Conservation (phyloP, 2,888 invertebrate genomes). For the Troides aeacus region DNA sequence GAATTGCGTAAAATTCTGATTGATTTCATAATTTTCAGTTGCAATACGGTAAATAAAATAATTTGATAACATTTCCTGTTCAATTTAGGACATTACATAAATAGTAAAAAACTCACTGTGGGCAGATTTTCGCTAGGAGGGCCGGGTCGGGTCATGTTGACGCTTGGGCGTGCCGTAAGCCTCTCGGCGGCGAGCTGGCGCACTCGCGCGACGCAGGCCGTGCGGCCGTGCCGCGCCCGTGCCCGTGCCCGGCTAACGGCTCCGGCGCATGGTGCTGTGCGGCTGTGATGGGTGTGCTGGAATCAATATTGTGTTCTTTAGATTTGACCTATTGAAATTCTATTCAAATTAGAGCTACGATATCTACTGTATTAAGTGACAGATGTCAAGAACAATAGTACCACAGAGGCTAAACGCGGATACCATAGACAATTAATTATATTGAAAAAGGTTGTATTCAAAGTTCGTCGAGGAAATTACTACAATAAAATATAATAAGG, state of each 20-base stretch:
- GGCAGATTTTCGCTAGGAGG: constrained; percentile 87
- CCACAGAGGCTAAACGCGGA: too few relatives aligned
- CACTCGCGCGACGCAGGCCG: not conserved
- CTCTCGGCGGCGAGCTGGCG: constrained; percentile 10
- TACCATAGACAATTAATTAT: too few relatives aligned
- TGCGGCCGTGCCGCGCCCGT: not conserved
- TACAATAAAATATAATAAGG: too few relatives aligned
- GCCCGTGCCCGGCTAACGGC: constrained; percentile 16
- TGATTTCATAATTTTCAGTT: not conserved
- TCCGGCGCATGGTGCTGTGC: not conserved
- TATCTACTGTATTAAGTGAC: too few relatives aligned
- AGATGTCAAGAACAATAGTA: too few relatives aligned
- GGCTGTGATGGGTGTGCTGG: too few relatives aligned
- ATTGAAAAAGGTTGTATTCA: too few relatives aligned
- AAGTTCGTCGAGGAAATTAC: too few relatives aligned
- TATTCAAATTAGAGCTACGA: too few relatives aligned
- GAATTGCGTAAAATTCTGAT: too few relatives aligned
- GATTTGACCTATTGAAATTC: too few relatives aligned
- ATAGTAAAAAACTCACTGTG: constrained; percentile 60
- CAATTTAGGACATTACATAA: not conserved
- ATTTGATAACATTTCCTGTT: not conserved
- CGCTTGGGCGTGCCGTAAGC: constrained; percentile 28
- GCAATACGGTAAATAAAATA: not conserved
- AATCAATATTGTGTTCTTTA: too few relatives aligned
- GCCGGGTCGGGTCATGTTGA: constrained; percentile 78